phyloP scores from a whole-genome alignment of 2,888 invertebrate species.

The Drosophila putrida region DNA sequence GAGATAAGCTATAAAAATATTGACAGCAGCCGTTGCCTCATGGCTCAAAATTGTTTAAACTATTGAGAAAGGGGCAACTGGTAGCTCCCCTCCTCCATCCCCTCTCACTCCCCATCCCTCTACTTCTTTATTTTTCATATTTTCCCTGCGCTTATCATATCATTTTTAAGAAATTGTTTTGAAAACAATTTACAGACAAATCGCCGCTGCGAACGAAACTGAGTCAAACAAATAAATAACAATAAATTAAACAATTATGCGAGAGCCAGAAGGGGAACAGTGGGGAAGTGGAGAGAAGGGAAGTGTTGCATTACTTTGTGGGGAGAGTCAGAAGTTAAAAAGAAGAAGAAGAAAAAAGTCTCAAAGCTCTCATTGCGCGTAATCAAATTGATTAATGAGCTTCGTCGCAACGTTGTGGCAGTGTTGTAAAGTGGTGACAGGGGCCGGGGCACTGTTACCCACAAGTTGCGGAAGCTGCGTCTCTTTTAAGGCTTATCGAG shows the following conservation, averaged over 20 bases:
- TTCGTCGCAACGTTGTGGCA: conserved; percentile 13
- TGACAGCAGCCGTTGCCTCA: conserved; percentile 60
- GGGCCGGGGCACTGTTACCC: neutral
- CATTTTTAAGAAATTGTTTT: conserved; percentile 57
- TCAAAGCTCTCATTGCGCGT: conserved; percentile 64
- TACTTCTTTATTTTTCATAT: neutral
- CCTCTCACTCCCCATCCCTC: neutral
- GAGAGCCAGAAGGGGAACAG: neutral
- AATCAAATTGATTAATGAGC: conserved; percentile 80
- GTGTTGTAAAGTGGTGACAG: conserved; percentile 20
- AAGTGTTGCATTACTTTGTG: conserved; percentile 23
- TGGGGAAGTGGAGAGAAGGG: neutral
- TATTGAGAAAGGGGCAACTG: conserved; percentile 34
- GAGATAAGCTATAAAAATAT: conserved; percentile 79
- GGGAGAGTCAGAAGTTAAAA: conserved; percentile 18
- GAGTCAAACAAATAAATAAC: conserved; percentile 73
- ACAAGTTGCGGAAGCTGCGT: conserved; percentile 18
- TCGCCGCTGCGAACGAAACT: conserved; percentile 50
- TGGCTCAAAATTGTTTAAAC: conserved; percentile 78
- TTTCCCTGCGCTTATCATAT: conserved; percentile 55
- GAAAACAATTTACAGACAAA: conserved; percentile 72
- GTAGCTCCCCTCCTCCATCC: neutral
- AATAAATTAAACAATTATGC: conserved; percentile 80
- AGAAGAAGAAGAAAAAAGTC: conserved; percentile 3
- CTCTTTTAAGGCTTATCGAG: conserved; percentile 7